Evolutionary conservation across 2,888 invertebrate species (phyloP).

Genomic region (Ariolimax columbianus): DNA sequence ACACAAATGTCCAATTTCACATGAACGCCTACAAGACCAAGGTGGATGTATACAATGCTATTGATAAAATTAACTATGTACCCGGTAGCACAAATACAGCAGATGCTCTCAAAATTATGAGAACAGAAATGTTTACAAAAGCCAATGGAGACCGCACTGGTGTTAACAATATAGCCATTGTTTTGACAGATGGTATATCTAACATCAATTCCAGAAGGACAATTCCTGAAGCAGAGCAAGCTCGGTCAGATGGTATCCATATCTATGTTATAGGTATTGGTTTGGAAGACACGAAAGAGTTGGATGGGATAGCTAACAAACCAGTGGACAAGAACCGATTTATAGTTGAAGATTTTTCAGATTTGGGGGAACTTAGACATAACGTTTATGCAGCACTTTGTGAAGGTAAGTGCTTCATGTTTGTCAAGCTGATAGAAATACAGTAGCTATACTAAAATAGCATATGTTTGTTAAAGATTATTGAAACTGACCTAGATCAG

Average conservation of each 20-base stretch:
- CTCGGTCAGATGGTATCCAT: slow-evolving; percentile 59
- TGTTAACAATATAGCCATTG: slow-evolving; percentile 67
- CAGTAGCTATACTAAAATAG: no score
- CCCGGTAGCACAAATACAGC: slow-evolving; percentile 75
- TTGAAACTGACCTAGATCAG: no score
- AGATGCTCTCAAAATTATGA: slow-evolving; percentile 67
- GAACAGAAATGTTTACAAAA: slow-evolving; percentile 64
- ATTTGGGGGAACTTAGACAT: slow-evolving; percentile 59
- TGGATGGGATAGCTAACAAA: slow-evolving; percentile 64
- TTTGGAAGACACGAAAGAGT: slow-evolving; percentile 56
- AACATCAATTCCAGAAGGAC: no score
- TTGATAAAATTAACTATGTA: slow-evolving; percentile 65
- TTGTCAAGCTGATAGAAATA: background rate
- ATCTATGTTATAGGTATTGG: slow-evolving; percentile 71
- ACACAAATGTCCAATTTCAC: slow-evolving; percentile 57
- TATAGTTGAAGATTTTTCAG: slow-evolving; percentile 59
- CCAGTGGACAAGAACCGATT: slow-evolving; percentile 59
- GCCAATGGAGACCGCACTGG: slow-evolving; percentile 69
- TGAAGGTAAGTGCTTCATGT: slow-evolving; percentile 37
- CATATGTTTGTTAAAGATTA: no score
- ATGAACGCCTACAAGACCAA: slow-evolving; percentile 58
- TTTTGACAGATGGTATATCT: slow-evolving; percentile 77
- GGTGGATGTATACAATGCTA: slow-evolving; percentile 62
- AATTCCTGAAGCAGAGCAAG: slow-evolving; percentile 68
- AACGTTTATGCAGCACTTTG: slow-evolving; percentile 60